phyloP scores from a whole-genome alignment of 2,797 vertebrate genomes.

The Sibirionetta formosa region DNA sequence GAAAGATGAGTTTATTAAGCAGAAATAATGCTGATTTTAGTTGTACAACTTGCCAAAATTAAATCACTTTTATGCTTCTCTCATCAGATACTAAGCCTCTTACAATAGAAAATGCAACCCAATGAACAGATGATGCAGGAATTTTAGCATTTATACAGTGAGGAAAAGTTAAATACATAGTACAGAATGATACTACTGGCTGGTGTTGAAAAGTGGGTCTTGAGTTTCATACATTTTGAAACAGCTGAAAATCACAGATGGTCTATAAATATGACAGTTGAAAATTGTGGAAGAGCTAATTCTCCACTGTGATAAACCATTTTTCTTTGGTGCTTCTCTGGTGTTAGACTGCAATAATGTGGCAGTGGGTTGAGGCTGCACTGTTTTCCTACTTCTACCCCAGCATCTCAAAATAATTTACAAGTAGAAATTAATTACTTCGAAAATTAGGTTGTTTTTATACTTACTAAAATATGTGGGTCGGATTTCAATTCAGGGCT shows the following conservation, averaged over 20 bases:
- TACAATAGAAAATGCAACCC: conserved; percentile 69
- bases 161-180: conserved; percentile 37
- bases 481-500: conserved; percentile 8
- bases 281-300: conserved; percentile 38
- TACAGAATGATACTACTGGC: conserved; percentile 5
- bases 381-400: neutral
- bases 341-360: neutral
- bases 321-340: conserved; percentile 18
- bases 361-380: neutral
- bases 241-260: conserved; percentile 60
- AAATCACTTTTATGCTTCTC: conserved; percentile 75
- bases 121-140: conserved; percentile 60
- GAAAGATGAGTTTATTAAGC: conserved; percentile 78
- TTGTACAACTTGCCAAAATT: conserved; percentile 69
- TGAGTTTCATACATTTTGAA: conserved; percentile 35
- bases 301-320: conserved; percentile 29
- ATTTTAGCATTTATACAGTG: conserved; percentile 56
- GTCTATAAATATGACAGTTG: conserved; percentile 43
- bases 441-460: neutral
- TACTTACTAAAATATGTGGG: neutral
- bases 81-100: conserved; percentile 74
- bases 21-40: conserved; percentile 76
- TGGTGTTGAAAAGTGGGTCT: conserved; percentile 57
- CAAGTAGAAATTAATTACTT: neutral
- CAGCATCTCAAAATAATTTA: conserved; percentile 17